Evolutionary conservation across 2,888 invertebrate species (phyloP).

Genomic region (Drosophila lutescens): DNA sequence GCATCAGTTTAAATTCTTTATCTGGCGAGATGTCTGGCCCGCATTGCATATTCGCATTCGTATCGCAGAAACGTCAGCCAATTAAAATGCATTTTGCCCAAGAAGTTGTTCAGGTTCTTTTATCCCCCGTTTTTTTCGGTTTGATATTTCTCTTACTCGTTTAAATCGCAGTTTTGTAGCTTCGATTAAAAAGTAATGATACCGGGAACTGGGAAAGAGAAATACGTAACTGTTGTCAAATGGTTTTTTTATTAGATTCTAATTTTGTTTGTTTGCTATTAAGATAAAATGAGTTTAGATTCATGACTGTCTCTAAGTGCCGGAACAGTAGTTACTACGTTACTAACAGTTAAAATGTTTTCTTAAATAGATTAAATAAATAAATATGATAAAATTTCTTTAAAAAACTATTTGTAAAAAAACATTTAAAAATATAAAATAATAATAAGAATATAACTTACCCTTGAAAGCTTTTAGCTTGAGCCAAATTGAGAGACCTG

Average conservation of each 20-base stretch:
- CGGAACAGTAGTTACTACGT: too few relatives aligned
- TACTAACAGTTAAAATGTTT: too few relatives aligned
- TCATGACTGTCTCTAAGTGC: neutral
- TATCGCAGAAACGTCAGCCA: constrained; percentile 70
- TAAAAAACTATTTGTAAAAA: too few relatives aligned
- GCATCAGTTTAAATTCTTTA: constrained; percentile 83
- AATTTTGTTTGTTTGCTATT: neutral
- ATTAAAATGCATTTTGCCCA: constrained; percentile 82
- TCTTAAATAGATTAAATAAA: too few relatives aligned
- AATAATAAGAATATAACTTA: too few relatives aligned
- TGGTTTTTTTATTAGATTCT: constrained; percentile 3
- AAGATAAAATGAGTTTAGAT: neutral
- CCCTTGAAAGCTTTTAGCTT: too few relatives aligned
- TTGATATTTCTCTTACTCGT: constrained; percentile 20
- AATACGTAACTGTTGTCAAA: neutral
- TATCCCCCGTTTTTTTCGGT: constrained; percentile 25
- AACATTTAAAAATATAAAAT: too few relatives aligned
- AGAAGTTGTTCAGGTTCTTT: constrained; percentile 47
- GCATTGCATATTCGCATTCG: constrained; percentile 76
- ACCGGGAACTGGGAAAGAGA: neutral
- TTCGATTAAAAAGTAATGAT: constrained; percentile 18
- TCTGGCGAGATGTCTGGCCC: constrained; percentile 67
- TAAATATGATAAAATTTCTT: too few relatives aligned
- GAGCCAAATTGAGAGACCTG: neutral
- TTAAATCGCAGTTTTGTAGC: constrained; percentile 34